Evolutionary conservation across 2,888 invertebrate genomes (phyloP), one percentile per base, ranked within the genome.

Genomic region (Lithophane socia): DNA sequence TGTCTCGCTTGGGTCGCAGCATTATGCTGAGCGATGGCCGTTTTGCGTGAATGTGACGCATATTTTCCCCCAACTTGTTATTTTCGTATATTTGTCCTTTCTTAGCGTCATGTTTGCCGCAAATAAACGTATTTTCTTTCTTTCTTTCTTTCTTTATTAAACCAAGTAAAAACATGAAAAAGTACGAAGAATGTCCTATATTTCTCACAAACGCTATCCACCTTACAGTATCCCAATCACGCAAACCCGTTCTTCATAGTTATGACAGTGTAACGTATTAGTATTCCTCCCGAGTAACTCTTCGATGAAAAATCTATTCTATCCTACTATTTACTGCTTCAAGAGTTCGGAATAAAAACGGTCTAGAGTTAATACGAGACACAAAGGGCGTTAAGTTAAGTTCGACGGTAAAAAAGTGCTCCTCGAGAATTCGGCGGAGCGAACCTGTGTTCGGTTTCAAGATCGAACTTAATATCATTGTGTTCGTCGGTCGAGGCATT

Each of bases 191-290:
- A 1, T 65, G 37, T 85, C 85, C 61, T 0, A 18, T 4, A 58
- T 21, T 24, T 44, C 5, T 42, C 52, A n/a, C 13, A 60, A 37
- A 3, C 29, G n/a, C 16, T 73, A 47, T 16, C 12, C 69, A 70
- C 74, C 58, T 1, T 2, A 73, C 63, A 75, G 66, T 47, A 75
- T 82, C 86, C 73, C 71, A 84, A 85, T 87, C 86, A 83, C 83
- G 75, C 37, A 64, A 80, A 63, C 71, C 78, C 82, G 78, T 86
- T 75, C 83, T 73, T 86, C 80, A 81, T 65, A 79, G 83, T 76
- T 86, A 87, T 87, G 87, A 86, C 86, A 86, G 80, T 76, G 69
- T 77, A 71, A 82, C 78, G 61, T 80, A 81, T 86, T 86, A 86
- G 87, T 87, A 87, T 86, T 86, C 86, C 67, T 54, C 66, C 24